Conservation (phyloP, 2,797 vertebrate species). For the Helostoma temminkii region DNA sequence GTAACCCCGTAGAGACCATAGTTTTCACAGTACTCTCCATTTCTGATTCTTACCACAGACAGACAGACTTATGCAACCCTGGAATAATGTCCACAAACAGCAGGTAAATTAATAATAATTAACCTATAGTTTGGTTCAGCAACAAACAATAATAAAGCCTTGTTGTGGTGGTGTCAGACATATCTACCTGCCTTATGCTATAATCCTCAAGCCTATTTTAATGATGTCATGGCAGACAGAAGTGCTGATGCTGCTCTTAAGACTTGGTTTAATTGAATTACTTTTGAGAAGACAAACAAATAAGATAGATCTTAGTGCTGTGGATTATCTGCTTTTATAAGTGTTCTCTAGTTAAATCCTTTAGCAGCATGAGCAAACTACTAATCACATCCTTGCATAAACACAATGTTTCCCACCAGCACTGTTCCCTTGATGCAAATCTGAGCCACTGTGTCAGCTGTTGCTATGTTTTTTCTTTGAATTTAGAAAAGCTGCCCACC, state of each 20-base stretch:
- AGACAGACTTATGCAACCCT: constrained; percentile 1
- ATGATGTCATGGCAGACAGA: constrained; percentile 65
- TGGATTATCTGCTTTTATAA: constrained; percentile 40
- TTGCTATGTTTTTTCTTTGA: constrained; percentile 12
- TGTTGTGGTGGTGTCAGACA: constrained; percentile 50
- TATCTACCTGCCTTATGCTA: constrained; percentile 38
- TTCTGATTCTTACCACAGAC: constrained; percentile 5
- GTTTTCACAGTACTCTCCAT: neutral
- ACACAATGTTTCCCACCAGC: constrained; percentile 1
- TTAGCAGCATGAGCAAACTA: neutral
- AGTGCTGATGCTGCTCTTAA: constrained; percentile 64
- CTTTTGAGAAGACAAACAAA: constrained; percentile 51
- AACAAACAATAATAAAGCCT: constrained; percentile 43
- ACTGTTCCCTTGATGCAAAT: neutral
- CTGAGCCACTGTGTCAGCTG: constrained; percentile 13
- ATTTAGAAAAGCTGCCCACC: constrained; percentile 18
- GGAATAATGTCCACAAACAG: constrained; percentile 9
- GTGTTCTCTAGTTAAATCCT: constrained; percentile 14
- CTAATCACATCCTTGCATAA: neutral
- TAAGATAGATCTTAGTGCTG: constrained; percentile 12
- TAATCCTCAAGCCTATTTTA: constrained; percentile 70
- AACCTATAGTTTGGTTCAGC: constrained; percentile 6
- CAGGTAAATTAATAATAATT: constrained; percentile 6
- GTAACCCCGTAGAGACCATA: constrained; percentile 11
- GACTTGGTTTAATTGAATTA: constrained; percentile 65